Base-by-base conservation (phyloP, 2,113 vertebrate genomes). In the Periophthalmus modestus region DNA sequence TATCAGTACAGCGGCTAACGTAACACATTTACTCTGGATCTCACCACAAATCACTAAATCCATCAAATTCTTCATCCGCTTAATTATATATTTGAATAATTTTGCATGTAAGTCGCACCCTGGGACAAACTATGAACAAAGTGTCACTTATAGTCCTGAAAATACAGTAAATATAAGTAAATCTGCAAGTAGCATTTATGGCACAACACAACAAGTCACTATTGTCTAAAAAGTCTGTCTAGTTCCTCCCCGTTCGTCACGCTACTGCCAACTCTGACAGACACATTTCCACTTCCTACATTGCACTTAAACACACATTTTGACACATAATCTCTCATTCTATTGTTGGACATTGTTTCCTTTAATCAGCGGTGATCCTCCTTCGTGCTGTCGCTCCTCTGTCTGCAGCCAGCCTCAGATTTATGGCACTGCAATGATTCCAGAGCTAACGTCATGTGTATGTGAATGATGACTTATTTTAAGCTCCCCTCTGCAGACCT, bases 381-480 rank as follows among this genome's bases (percentile, higher is more conserved):
- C 28, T 24, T 9, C 47, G 55, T 34, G 43, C 46, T 33, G 67
- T 59, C 57, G 28, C 69, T 71, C 72, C 70, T 63, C 23, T 52
- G 62, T 14, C 34, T 66, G 66, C 13, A 34, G 80, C 58, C 73
- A 81, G 68, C 67, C 66, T 72, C 68, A 83, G 88, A 86, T 90
- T 88, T 89, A 87, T 69, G 73, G 81, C 75, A 21, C 78, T 80
- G 62, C 34, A 73, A 83, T 86, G 86, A 82, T 76, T 77, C 68
- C 68, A 48, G 57, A 18, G 46, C 73, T 86, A 82, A 90, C 82
- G 76, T 90, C 88, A 90, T 87, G 84, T n/a, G 34, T 2, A 65
- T 83, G 72, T 85, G 71, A 82, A 58, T 72, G 46, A 78, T 14
- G 66, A 68, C 61, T 82, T 79, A 78, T 83, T 84, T 82, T 81